Evolutionary conservation across 2,888 invertebrate genomes (phyloP).

Genomic region (Eilema griseolum): DNA sequence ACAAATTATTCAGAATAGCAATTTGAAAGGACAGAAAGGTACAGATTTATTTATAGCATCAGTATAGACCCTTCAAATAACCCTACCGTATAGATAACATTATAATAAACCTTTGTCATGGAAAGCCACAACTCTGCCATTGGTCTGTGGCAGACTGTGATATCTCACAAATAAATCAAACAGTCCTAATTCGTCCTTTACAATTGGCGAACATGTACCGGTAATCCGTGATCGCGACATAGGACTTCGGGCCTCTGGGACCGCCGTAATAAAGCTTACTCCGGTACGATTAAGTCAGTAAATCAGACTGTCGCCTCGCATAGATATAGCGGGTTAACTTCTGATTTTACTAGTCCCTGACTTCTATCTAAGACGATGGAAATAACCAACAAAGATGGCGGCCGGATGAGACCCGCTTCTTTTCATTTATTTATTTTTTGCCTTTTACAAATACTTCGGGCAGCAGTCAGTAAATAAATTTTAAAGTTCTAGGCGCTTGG

Average conservation of each 20-base stretch:
- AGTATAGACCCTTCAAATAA: conserved; percentile 16
- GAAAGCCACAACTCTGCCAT: conserved; percentile 16
- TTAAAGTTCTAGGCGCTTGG: conserved; percentile 46
- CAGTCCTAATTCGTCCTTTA: conserved; percentile 58
- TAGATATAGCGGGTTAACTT: conserved; percentile 78
- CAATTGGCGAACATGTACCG: conserved; percentile 57
- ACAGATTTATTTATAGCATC: conserved; percentile 16
- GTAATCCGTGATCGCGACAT: conserved; percentile 55
- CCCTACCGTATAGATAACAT: conserved; percentile 18
- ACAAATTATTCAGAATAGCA: background rate
- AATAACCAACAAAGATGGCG: conserved; percentile 79
- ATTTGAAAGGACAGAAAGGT: background rate
- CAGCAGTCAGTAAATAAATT: conserved; percentile 54
- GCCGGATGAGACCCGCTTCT: conserved; percentile 57
- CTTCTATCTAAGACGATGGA: conserved; percentile 74
- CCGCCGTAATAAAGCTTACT: conserved; percentile 69
- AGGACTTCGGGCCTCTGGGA: conserved; percentile 61
- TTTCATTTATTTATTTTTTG: conserved; percentile 76
- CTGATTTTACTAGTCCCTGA: conserved; percentile 80
- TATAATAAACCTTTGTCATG: conserved; percentile 36
- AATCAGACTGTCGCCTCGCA: conserved; percentile 77
- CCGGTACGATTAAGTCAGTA: conserved; percentile 76
- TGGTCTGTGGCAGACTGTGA: conserved; percentile 20
- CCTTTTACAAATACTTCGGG: conserved; percentile 52
- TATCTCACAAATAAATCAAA: conserved; percentile 53